Evolutionary conservation across 1,140 invertebrate genomes (phyloP).

Genomic region (Drosophila sp.): DNA sequence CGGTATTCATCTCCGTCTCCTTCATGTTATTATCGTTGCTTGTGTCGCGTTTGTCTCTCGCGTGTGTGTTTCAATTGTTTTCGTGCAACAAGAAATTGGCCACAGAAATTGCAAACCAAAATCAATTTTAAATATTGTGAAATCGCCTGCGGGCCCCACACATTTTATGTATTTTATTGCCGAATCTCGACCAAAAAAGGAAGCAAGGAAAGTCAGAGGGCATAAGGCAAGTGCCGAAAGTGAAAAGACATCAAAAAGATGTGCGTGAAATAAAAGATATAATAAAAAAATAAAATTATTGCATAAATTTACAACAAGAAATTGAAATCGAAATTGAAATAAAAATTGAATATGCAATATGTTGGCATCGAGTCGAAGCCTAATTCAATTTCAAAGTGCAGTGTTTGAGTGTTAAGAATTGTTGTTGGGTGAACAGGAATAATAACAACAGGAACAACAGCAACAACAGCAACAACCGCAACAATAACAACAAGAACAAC

Average conservation of each 20-base stretch:
- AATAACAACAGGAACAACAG: not conserved
- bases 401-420: constrained; percentile 19
- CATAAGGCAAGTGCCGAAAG: constrained; percentile 26
- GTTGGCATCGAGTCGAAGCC: not conserved
- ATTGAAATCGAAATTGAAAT: constrained; percentile 1
- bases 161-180: constrained; percentile 18
- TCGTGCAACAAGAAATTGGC: constrained; percentile 40
- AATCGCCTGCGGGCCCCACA: constrained; percentile 7
- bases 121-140: constrained; percentile 43
- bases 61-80: constrained; percentile 45
- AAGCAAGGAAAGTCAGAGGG: constrained; percentile 5
- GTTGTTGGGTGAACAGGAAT: constrained; percentile 4
- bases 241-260: constrained; percentile 18
- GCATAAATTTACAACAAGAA: constrained; percentile 5
- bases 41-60: constrained; percentile 20
- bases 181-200: not conserved
- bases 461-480: constrained; percentile 4
- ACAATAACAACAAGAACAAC: not conserved
- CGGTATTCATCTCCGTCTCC: not conserved
- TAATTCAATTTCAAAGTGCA: constrained; percentile 23
- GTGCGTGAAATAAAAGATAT: constrained; percentile 16
- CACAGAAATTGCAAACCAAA: constrained; percentile 34
- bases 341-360: constrained; percentile 16
- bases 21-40: constrained; percentile 13
- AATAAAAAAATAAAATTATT: constrained; percentile 2